Conservation (phyloP, 2,113 vertebrate species). For the Anguilla rostrata region DNA sequence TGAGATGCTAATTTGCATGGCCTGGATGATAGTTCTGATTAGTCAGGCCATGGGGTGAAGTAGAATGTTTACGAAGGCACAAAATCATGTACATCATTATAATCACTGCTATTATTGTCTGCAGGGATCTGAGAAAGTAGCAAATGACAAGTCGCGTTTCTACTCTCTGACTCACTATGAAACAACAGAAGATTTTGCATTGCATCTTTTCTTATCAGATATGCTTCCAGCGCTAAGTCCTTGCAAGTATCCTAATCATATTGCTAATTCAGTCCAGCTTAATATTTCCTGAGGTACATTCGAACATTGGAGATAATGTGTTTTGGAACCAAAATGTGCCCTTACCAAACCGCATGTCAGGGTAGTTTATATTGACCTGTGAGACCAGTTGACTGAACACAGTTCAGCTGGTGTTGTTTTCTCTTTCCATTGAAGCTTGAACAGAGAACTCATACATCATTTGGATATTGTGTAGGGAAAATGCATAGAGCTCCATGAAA, state of each 20-base stretch:
- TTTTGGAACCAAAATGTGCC: slow-evolving; percentile 12
- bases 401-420: slow-evolving; percentile 1
- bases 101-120: slow-evolving; percentile 23
- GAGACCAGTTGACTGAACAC: slow-evolving; percentile 1
- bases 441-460: slow-evolving; percentile 7
- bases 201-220: slow-evolving; percentile 13
- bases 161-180: background rate
- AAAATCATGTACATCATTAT: slow-evolving; percentile 17
- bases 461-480: background rate
- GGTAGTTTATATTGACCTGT: slow-evolving; percentile 13
- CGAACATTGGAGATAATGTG: slow-evolving; percentile 17
- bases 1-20: slow-evolving; percentile 1
- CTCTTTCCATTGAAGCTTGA: background rate
- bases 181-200: slow-evolving; percentile 14
- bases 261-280: slow-evolving; percentile 21
- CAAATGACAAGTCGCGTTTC: background rate
- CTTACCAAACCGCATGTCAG: slow-evolving; percentile 18
- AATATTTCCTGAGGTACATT: slow-evolving; percentile 18
- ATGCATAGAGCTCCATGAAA: background rate
- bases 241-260: slow-evolving; percentile 10
- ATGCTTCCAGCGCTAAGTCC: slow-evolving; percentile 3
- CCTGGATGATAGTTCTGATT: slow-evolving; percentile 9
- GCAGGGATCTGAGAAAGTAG: background rate
- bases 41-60: slow-evolving; percentile 14
- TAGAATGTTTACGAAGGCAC: slow-evolving; percentile 11